Conservation (phyloP, 64 coral and sea anemone species). For the Montipora foliosa region DNA sequence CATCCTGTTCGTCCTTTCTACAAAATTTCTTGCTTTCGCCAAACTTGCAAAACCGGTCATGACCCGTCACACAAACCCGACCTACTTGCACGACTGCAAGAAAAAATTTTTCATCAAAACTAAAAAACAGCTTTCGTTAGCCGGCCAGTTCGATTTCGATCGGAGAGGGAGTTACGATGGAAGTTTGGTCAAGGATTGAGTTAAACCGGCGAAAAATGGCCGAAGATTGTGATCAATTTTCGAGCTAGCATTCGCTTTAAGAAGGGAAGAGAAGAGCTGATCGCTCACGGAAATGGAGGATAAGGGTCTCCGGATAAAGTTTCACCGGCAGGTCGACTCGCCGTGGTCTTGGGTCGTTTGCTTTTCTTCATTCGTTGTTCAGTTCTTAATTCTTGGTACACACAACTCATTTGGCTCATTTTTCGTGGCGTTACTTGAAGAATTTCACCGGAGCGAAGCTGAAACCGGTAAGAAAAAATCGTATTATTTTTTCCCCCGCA, state of each 20-base stretch:
- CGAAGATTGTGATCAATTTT: neutral
- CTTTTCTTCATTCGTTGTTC: conserved; percentile 80
- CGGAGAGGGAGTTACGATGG: conserved; percentile 25
- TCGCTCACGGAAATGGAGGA: neutral
- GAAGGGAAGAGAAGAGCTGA: neutral
- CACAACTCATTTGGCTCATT: conserved; percentile 90
- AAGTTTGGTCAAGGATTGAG: conserved; percentile 26
- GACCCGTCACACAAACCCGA: conserved; percentile 33
- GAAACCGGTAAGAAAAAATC: conserved; percentile 75
- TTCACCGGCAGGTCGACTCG: conserved; percentile 58
- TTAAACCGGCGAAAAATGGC: conserved; percentile 32
- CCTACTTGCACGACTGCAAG: conserved; percentile 28
- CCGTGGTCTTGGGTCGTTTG: conserved; percentile 89
- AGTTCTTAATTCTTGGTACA: conserved; percentile 85
- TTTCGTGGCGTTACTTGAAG: conserved; percentile 84
- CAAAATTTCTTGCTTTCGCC: neutral
- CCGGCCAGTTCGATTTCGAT: neutral
- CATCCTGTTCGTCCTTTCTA: neutral
- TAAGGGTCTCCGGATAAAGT: conserved; percentile 40
- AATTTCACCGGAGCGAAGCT: conserved; percentile 86
- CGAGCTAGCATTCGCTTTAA: neutral
- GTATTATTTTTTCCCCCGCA: neutral
- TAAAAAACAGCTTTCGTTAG: neutral
- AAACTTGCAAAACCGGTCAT: conserved; percentile 71
- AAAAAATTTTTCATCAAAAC: conserved; percentile 46